Evolutionary conservation across 1,140 invertebrate species (phyloP).

Genomic region (Bombus impatiens): DNA sequence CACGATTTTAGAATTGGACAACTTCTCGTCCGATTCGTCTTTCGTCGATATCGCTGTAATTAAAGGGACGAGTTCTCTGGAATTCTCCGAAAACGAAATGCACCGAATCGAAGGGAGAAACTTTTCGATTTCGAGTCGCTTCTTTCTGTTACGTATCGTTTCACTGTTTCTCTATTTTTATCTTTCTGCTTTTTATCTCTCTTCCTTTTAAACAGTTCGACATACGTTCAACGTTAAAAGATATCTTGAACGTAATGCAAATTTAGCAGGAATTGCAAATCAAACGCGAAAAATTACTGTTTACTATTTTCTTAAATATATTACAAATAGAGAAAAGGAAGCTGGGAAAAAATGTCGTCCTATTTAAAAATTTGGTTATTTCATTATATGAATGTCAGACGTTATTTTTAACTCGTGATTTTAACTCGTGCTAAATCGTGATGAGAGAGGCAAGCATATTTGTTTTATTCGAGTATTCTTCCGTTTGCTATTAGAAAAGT

Average conservation of each 20-base stretch:
- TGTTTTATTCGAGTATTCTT: neutral
- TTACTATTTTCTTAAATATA: neutral
- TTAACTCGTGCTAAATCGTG: too few species aligned
- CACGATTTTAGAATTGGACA: slow-evolving; percentile 55
- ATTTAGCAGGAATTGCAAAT: too few species aligned
- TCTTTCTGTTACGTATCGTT: neutral
- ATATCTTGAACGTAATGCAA: too few species aligned
- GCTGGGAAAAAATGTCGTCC: rapidly evolving
- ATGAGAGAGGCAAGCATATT: too few species aligned
- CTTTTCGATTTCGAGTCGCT: slow-evolving; percentile 4
- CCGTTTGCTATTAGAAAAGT: neutral
- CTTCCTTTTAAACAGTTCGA: neutral
- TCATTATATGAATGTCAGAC: neutral
- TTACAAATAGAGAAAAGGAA: neutral
- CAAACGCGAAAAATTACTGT: too few species aligned
- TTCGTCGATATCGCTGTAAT: slow-evolving; percentile 37
- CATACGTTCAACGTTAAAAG: too few species aligned
- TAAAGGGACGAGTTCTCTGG: slow-evolving; percentile 55
- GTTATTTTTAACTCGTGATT: neutral
- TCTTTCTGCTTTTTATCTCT: neutral
- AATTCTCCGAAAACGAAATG: slow-evolving; percentile 52
- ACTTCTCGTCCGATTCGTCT: slow-evolving; percentile 36
- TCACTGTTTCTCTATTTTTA: neutral
- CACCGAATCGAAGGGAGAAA: slow-evolving; percentile 55
- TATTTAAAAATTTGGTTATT: neutral